Base-by-base conservation (phyloP, 2,888 invertebrate genomes). In the Ormyrus rosae region DNA sequence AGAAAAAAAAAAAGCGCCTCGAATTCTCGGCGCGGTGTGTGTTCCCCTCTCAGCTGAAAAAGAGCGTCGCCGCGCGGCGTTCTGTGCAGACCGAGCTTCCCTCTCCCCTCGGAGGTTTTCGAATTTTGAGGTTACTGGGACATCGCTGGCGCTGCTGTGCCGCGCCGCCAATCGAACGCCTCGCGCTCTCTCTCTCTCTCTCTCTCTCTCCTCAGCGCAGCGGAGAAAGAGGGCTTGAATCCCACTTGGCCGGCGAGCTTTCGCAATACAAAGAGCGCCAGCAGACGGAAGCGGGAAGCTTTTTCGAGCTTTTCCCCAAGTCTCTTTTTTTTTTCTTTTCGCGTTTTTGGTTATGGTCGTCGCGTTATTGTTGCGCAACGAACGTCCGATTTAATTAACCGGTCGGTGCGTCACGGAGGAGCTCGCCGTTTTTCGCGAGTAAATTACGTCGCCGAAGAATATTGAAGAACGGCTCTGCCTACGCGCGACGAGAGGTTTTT, bases 41-140 rank as follows among this genome's bases (percentile, higher is more conserved):
- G 34, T 4, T 34, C 34, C 34, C 34, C 65, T 58, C 65, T 60
- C 56, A 11, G 34, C 34, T 34, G 55, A 64, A 73, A 73, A 73
- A 64, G 64, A 73, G 19, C 73, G 48, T 64, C 11, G n/a, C 13
- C 56, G 69, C 56, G 56, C 72, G 11, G 56, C 34, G 10, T 61
- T 9, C 46, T 45, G 10, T 51, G 0, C 34, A 34, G 34, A 2
- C 34, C 34, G 34, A 34, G 34, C 34, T 34, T 48, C 53, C 19
- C 50, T 13, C 68, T 51, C 34, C 8, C 45, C 48, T 55, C 63
- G 56, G 78, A 75, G 78, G 74, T 78, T 82, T 82, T 72, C 73
- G 46, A 72, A 72, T 82, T 82, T 82, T 82, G 71, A 82, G 83
- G 81, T 83, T 77, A 81, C 79, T 81, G 81, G 81, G 81, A 61